Evolutionary conservation across 2,797 vertebrate genomes (phyloP), one percentile per base, ranked within the genome.

Genomic region (Platyrinchus mystaceus): DNA sequence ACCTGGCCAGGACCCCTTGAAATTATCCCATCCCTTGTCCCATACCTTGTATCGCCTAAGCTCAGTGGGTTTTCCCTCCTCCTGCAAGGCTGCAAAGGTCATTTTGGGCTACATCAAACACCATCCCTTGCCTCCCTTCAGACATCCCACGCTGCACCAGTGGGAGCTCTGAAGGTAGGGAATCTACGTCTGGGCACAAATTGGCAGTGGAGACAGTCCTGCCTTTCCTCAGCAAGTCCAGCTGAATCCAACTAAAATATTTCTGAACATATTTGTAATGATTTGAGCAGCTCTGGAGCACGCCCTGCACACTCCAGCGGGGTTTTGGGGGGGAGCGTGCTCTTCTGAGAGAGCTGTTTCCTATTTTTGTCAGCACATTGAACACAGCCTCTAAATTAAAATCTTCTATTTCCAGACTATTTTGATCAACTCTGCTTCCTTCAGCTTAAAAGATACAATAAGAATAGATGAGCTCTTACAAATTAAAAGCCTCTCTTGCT

Each of bases 401-500:
- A 93, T 90, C 89, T 83, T 95, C 89, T 84, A 83, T 95, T 96
- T 93, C 77, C 56, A 76, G 82, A 71, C 94, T 95, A 91, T 96
- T 97, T 94, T 93, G 90, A 95, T 94, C 94, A 95, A 63, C 26
- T 27, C 89, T 15, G 0, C 67, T 95, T 95, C 85, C 82, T 95
- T 94, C 94, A 93, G 77, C 83, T 94, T 94, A 95, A 96, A 91
- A 95, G 94, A 91, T 96, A 93, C 71, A 91, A 91, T 93, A 90
- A 89, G 93, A 93, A 95, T 80, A 96, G 89, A 95, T 43, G 92
- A 95, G 87, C 85, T 94, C 90, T 93, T 95, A 91, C 95, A 96
- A 95, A 95, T 95, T 95, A 97, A 97, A 96, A 96, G 87, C 89
- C 70, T 92, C 85, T 91, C 94, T 94, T 89, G 88, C 89, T 88